These are phyloP conservation scores for Luidia sarsii DNA, from an alignment of 53 echinoderm and acorn worm genomes.

Conservation along the genomic window DNA sequence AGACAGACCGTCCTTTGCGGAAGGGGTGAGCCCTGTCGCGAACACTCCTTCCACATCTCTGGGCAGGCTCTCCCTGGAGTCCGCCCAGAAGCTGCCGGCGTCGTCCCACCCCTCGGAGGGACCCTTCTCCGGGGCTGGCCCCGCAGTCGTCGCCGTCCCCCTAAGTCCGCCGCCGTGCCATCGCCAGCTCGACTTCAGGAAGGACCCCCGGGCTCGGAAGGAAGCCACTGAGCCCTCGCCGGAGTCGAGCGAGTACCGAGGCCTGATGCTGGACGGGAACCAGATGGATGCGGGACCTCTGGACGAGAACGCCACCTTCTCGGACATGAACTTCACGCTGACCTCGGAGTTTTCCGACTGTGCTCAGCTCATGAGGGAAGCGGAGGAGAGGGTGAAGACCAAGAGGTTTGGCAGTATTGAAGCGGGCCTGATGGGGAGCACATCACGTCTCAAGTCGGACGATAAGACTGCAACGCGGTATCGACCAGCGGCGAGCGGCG, in stretches of 20 bases:
- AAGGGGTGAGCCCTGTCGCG: background rate
- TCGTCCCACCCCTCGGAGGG: background rate
- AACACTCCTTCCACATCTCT: slow-evolving; percentile 42
- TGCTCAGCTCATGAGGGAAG: slow-evolving; percentile 73
- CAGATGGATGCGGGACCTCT: slow-evolving; percentile 14
- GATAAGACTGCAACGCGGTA: no score
- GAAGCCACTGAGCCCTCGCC: background rate
- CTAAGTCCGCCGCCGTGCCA: slow-evolving; percentile 1
- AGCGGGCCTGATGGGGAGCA: background rate
- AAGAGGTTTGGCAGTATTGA: slow-evolving; percentile 40
- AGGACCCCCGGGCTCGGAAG: background rate
- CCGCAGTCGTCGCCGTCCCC: background rate
- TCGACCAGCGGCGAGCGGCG: no score
- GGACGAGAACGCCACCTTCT: slow-evolving; percentile 56
- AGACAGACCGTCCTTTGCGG: slow-evolving; percentile 3
- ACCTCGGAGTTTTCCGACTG: slow-evolving; percentile 89
- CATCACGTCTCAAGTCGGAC: no score
- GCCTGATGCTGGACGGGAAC: slow-evolving; percentile 18
- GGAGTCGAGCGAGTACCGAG: background rate
- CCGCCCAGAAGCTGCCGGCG: background rate
- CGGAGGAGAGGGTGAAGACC: slow-evolving; percentile 65
- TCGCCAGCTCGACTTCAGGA: slow-evolving; percentile 43
- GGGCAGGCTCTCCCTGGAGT: slow-evolving; percentile 36
- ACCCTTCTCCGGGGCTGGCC: background rate
- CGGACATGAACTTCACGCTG: slow-evolving; percentile 71